Evolutionary conservation across 2,797 vertebrate species (phyloP), one percentile per base, ranked within the genome.

Genomic region (Novumbra hubbsi): DNA sequence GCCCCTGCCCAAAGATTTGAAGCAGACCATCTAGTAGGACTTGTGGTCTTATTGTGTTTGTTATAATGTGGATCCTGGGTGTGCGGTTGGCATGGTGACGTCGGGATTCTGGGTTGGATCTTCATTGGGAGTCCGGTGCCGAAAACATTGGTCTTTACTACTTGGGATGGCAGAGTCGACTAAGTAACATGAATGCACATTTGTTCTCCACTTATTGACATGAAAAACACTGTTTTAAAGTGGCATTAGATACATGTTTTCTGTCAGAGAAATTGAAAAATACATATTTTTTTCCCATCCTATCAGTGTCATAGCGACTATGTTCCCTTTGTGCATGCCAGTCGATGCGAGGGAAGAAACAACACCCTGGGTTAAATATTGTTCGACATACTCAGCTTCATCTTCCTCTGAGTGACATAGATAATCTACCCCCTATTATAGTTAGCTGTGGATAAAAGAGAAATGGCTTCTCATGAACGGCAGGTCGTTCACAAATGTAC

Each of bases 401-500:
- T 55, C 49, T 24, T 41, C 19, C 7, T 38, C 49, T 12, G 49
- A 73, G 45, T n/a, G 15, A 52, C 48, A 67, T 28, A 65, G 41
- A 67, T 52, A 28, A 8, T 57, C 72, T 2, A 16, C 30, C 24
- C 28, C 19, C 57, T 32, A 5, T 68, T 17, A 27, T 4, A 32
- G 14, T 49, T 45, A 32, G 16, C 17, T 21, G 27, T 16, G 4
- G 30, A 28, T 6, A 30, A 32, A 9, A 64, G 14, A 34, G 1
- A 9, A 5, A 57, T 32, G 30, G 12, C 19, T 14, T 45, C 65
- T 28, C 34, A 11, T 52, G 50, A 32, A n/a, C 68, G 32, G 55
- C 16, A 2, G 74, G 64, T 73, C 68, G 24, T 80, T 48, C 34
- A 65, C 63, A 72, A 41, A n/a, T 76, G 62, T 71, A 65, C 34